These are phyloP conservation scores for Doryteuthis pealeii DNA, from an alignment of 1,140 invertebrate species.

Conservation along the genomic window DNA sequence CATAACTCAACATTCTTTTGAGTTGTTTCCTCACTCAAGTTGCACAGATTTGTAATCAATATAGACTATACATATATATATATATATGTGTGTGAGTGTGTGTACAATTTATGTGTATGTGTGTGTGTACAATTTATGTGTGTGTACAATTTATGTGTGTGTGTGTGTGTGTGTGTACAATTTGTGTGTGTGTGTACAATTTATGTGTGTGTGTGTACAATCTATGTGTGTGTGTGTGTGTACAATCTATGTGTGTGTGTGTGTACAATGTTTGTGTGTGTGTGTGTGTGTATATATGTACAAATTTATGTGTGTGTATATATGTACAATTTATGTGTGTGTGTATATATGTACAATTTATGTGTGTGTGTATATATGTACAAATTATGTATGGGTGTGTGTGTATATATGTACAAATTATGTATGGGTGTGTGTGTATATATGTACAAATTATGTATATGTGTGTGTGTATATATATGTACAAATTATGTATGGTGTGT, in stretches of 20 bases:
- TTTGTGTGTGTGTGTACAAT: too few species aligned
- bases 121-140: too few species aligned
- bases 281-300: neutral
- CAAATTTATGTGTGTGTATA: neutral
- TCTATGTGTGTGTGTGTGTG: neutral
- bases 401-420: neutral
- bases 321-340: neutral
- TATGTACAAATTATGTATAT: neutral
- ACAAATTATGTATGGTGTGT: neutral
- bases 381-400: neutral
- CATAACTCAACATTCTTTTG: too few species aligned
- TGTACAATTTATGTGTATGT: too few species aligned
- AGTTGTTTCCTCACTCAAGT: too few species aligned
- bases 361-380: neutral
- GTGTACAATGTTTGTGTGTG: neutral
- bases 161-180: neutral
- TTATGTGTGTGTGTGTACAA: neutral
- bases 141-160: neutral
- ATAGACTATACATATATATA: too few species aligned
- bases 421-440: neutral
- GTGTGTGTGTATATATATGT: neutral
- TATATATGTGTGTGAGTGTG: too few species aligned
- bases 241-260: neutral
- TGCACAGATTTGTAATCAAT: too few species aligned
- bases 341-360: neutral